A percentile compares a stretch with the other conserved stretches of the same genome.
These are phyloP conservation scores for Drosophila limbata DNA, from an alignment of 2,888 invertebrate genomes.

Conservation along the genomic window DNA sequence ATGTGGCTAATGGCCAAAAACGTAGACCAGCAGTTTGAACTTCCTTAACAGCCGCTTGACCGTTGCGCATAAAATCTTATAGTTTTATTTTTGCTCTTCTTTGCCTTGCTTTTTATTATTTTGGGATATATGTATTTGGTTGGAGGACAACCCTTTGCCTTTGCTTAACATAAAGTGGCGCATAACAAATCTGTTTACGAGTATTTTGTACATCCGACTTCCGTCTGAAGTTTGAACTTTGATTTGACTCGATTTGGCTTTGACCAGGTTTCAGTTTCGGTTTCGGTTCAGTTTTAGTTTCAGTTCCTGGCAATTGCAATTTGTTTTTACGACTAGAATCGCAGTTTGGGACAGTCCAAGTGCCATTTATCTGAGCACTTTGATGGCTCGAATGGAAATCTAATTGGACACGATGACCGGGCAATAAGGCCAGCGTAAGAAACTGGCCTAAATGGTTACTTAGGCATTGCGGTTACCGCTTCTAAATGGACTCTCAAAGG, in stretches of 20 bases:
- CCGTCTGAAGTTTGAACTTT: conserved; percentile 65
- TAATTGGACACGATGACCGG: conserved; percentile 73
- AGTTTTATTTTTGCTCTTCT: conserved; percentile 55
- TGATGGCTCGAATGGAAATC: conserved; percentile 77
- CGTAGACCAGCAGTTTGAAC: conserved; percentile 58
- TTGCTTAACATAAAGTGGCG: conserved; percentile 77
- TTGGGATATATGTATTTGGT: background rate
- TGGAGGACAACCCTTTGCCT: conserved; percentile 33
- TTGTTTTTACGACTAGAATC: conserved; percentile 62
- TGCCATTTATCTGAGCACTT: conserved; percentile 68
- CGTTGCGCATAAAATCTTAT: conserved; percentile 79
- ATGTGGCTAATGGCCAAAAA: conserved; percentile 64
- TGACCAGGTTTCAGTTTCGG: conserved; percentile 15
- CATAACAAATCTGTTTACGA: conserved; percentile 81
- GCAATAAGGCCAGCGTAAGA: conserved; percentile 46
- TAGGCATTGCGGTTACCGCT: conserved; percentile 14
- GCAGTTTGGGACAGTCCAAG: conserved; percentile 38
- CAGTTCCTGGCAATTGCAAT: conserved; percentile 59
- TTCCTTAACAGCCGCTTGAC: conserved; percentile 67
- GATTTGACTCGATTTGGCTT: conserved; percentile 38
- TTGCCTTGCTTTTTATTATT: conserved; percentile 40
- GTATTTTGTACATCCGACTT: conserved; percentile 64
- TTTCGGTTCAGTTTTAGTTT: background rate
- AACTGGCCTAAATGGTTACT: conserved; percentile 52
- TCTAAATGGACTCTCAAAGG: background rate